phyloP scores from a whole-genome alignment of 2,888 invertebrate species.

The Trissonchulus sp. region DNA sequence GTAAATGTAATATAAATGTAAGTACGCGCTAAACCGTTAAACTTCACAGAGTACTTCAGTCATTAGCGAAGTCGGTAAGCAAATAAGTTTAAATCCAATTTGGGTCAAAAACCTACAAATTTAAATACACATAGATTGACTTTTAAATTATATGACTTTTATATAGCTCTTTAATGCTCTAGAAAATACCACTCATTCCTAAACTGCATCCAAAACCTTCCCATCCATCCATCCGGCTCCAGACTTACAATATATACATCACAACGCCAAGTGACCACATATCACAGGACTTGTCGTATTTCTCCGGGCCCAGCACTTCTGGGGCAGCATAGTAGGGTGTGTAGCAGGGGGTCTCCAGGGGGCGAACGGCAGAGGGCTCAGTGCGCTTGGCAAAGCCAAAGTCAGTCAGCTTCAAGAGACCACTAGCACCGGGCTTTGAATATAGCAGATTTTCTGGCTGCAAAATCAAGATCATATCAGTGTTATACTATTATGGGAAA shows the following conservation, averaged over 20 bases:
- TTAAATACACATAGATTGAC: too few species aligned
- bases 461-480: conserved; percentile 31
- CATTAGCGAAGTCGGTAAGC: too few species aligned
- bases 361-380: conserved; percentile 65
- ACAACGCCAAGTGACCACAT: conserved; percentile 98
- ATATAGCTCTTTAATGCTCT: too few species aligned
- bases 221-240: too few species aligned
- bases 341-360: conserved; percentile 93
- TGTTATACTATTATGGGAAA: neutral
- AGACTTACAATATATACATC: conserved; percentile 86
- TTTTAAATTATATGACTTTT: too few species aligned
- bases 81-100: too few species aligned
- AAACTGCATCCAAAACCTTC: too few species aligned
- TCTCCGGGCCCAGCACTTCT: conserved; percentile 88
- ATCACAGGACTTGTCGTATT: conserved; percentile 98
- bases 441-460: conserved; percentile 82
- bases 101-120: too few species aligned
- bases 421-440: conserved; percentile 64
- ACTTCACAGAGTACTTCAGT: too few species aligned
- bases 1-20: too few species aligned
- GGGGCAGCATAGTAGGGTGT: conserved; percentile 95
- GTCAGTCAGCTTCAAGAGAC: conserved; percentile 89
- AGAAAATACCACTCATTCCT: too few species aligned
- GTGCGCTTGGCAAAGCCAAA: conserved; percentile 99
- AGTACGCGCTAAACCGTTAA: too few species aligned